phyloP scores from a whole-genome alignment of 1,140 invertebrate genomes.

The Bombus sibiricus region DNA sequence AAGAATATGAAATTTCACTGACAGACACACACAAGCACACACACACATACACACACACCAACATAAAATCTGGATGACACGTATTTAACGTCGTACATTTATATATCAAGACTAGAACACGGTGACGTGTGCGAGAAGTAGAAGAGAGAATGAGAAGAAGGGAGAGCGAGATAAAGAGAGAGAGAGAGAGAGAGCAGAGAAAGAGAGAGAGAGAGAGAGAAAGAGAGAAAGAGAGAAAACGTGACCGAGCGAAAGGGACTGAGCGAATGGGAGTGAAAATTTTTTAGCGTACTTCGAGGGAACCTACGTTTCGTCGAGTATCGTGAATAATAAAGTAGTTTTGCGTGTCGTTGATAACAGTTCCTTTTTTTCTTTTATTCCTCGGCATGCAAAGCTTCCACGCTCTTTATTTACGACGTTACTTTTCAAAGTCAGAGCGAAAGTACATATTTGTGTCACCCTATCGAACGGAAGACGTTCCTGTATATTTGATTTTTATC shows the following conservation, averaged over 20 bases:
- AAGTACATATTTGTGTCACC: not conserved
- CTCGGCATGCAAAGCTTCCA: not conserved
- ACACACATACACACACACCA: conserved; percentile 2
- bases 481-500: not conserved
- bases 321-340: conserved; percentile 9
- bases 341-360: conserved; percentile 32
- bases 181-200: not conserved
- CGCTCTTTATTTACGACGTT: not conserved
- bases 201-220: not conserved
- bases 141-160: not conserved
- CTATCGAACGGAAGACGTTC: not conserved
- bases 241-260: conserved; percentile 10
- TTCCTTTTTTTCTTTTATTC: conserved; percentile 13
- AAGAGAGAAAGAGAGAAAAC: not conserved
- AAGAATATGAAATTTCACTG: conserved; percentile 13
- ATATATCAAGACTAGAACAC: conserved; percentile 68
- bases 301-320: conserved; percentile 57
- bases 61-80: conserved; percentile 59
- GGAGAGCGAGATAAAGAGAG: not conserved
- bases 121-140: conserved; percentile 62
- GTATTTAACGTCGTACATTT: conserved; percentile 69
- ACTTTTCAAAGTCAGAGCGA: not conserved
- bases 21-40: conserved; percentile 18
- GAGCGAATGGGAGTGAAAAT: conserved; percentile 30
- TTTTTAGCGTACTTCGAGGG: conserved; percentile 63